Evolutionary conservation across 2,113 vertebrate genomes (phyloP), one percentile per base, ranked within the genome.

Genomic region (Tyrannus savana): DNA sequence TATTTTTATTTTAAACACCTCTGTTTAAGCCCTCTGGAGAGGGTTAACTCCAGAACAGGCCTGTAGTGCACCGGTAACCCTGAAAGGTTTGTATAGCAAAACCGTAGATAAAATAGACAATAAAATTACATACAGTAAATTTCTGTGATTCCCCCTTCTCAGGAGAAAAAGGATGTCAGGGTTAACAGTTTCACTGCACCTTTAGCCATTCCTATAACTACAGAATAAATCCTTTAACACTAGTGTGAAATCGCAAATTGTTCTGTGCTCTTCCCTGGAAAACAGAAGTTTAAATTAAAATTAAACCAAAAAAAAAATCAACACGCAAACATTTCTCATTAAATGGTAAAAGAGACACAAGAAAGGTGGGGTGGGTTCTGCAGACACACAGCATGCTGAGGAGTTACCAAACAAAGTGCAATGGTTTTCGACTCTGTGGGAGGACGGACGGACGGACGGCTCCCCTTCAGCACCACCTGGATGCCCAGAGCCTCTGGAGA

Each of bases 211-310:
- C 79, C 66, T 68, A 24, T 76, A 83, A 93, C 60, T 87, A 95
- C 82, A 92, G 96, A 97, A 80, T 75, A 96, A 96, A 96, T 94
- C 95, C 85, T 87, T 95, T 95, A 93, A 95, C 78, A 95, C 88
- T 60, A 72, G 87, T 31, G 73, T 72, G 91, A 94, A 97, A 95
- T 92, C 18, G 1, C 71, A 91, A 96, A 87, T 87, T 95, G 86
- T 96, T 98, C 97, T 93, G 94, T 84, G 97, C 95, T 97, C 97
- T 84, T 97, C 93, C 97, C 96, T 52, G 52, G 92, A 95, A 96
- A 96, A 91, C 10, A 53, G 94, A 74, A 80, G 58, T 0, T 4
- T 33, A 83, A 49, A 88, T 78, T 42, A 53, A 74, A 52, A 52
- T 52, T 49, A 78, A 58, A 62, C 41, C 83, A 72, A 79, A 60